phyloP scores from a whole-genome alignment of 2,113 vertebrate genomes.

The Phalacrocorax brasilianus region DNA sequence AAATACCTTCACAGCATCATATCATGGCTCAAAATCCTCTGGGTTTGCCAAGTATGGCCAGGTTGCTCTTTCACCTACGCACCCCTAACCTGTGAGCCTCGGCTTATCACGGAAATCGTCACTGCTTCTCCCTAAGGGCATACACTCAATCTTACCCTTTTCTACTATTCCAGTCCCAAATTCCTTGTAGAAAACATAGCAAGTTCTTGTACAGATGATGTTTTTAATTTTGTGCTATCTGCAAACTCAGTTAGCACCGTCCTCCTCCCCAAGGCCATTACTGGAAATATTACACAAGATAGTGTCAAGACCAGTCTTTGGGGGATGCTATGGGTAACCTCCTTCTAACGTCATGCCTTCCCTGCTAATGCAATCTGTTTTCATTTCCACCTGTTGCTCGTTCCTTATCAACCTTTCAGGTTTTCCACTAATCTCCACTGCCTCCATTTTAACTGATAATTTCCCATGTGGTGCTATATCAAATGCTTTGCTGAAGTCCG shows the following conservation, averaged over 20 bases:
- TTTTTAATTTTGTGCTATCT: neutral
- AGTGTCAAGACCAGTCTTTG: neutral
- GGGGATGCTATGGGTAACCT: neutral
- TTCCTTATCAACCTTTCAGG: slow-evolving; percentile 17
- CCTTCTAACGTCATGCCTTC: neutral
- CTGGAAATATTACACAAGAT: neutral
- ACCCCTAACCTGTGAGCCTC: neutral
- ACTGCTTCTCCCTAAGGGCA: neutral
- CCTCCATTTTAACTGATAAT: neutral
- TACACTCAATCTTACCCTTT: neutral
- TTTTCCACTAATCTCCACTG: slow-evolving; percentile 12
- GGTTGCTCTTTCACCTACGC: accelerated
- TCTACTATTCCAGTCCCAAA: neutral
- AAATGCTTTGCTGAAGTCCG: slow-evolving; percentile 7
- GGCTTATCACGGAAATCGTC: neutral
- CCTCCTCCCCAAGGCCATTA: neutral
- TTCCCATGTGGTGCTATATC: slow-evolving; percentile 34
- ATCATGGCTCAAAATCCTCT: neutral
- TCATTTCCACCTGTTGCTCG: neutral
- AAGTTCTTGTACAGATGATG: neutral
- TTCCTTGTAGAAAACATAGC: neutral
- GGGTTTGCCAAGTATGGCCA: neutral
- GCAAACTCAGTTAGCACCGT: neutral
- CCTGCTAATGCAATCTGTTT: neutral
- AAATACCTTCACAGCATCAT: neutral